These are phyloP conservation scores for Poecilia wingei DNA, from an alignment of 2,797 vertebrate genomes.

Conservation along the genomic window DNA sequence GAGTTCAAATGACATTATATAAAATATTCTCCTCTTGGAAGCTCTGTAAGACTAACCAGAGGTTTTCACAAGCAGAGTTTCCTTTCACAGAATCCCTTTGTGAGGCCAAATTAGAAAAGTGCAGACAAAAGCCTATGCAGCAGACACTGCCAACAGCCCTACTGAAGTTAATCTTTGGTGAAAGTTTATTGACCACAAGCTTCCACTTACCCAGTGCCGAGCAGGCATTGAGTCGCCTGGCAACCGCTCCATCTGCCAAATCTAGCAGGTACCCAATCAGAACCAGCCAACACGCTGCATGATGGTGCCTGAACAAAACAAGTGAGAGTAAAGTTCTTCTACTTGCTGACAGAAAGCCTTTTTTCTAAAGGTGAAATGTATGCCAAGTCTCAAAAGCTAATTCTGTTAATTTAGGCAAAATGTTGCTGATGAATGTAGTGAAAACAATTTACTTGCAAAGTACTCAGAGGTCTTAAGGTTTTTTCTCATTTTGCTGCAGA, in stretches of 20 bases:
- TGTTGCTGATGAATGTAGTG: neutral
- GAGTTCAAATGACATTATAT: constrained; percentile 11
- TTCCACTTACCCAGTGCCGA: constrained; percentile 87
- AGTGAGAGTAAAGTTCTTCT: constrained; percentile 15
- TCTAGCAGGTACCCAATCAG: constrained; percentile 92
- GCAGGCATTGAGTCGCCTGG: constrained; percentile 86
- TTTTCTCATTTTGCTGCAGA: neutral
- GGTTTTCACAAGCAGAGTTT: constrained; percentile 27
- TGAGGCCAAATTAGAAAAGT: constrained; percentile 36
- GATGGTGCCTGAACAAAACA: constrained; percentile 79
- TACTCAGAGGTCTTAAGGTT: neutral
- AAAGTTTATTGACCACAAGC: constrained; percentile 48
- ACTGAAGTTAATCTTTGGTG: constrained; percentile 52
- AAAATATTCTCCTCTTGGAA: constrained; percentile 22
- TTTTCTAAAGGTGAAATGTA: constrained; percentile 15
- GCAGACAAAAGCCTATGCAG: constrained; percentile 48
- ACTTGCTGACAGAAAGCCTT: constrained; percentile 23
- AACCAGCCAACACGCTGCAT: constrained; percentile 91
- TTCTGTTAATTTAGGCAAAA: neutral
- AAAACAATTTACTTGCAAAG: neutral
- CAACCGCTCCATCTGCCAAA: constrained; percentile 89
- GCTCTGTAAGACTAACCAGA: constrained; percentile 24
- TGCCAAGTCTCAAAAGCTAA: constrained; percentile 2
- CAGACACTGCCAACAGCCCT: constrained; percentile 48
- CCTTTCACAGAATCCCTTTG: constrained; percentile 20